Evolutionary conservation across 2,113 vertebrate species (phyloP).

Genomic region (Electrona antarctica): DNA sequence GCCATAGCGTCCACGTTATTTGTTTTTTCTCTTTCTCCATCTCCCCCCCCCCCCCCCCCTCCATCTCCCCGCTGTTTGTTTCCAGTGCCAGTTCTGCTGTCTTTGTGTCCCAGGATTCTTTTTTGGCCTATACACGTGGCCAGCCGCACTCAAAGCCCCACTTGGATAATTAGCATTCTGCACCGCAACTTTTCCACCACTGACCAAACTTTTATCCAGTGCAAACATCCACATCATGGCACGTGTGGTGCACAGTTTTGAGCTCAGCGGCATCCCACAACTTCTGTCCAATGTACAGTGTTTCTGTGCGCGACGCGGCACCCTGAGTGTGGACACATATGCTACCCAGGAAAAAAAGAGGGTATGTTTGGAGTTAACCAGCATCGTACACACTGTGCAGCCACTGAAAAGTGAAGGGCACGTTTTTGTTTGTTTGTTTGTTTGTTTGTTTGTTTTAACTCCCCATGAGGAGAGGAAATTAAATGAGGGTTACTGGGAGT

Average conservation of each 20-base stretch:
- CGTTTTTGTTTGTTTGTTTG: too few species aligned
- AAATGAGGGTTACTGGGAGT: too few species aligned
- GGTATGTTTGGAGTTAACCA: not conserved
- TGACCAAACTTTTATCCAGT: constrained; percentile 59
- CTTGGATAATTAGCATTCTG: constrained; percentile 77
- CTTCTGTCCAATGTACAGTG: constrained; percentile 32
- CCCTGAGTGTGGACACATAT: constrained; percentile 12
- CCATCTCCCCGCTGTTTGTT: constrained; percentile 74
- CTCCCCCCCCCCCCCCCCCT: constrained; percentile 56
- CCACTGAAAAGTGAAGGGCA: not conserved
- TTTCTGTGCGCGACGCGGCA: constrained; percentile 16
- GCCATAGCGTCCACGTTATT: constrained; percentile 77
- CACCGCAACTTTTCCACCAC: constrained; percentile 70
- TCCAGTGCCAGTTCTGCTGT: constrained; percentile 81
- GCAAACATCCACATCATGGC: not conserved
- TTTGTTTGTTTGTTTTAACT: too few species aligned
- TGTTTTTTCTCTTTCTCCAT: constrained; percentile 61
- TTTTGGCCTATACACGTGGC: constrained; percentile 74
- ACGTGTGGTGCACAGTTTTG: constrained; percentile 2
- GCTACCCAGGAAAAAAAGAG: constrained; percentile 18
- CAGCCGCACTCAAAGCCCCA: constrained; percentile 79
- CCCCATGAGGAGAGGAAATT: too few species aligned
- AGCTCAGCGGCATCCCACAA: constrained; percentile 31
- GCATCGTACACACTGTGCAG: not conserved
- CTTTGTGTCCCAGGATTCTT: constrained; percentile 79